A percentile compares a stretch with the other conserved stretches of the same genome.
Conservation (phyloP, 2,888 invertebrate genomes). For the Microplitis manilae region DNA sequence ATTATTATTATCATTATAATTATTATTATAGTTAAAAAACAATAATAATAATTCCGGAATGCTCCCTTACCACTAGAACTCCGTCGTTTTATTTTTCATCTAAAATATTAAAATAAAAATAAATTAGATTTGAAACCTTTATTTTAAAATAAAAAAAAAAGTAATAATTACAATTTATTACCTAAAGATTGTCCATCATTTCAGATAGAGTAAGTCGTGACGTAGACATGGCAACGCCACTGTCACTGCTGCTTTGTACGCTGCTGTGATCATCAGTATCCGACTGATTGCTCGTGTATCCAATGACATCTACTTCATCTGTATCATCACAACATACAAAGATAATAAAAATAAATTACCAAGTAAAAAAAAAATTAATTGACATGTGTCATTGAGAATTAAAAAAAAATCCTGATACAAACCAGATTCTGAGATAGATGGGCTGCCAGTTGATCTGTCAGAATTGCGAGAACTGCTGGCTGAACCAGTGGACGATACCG, state of each 20-base stretch:
- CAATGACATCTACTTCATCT: conserved; percentile 91
- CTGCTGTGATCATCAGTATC: conserved; percentile 88
- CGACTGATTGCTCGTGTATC: conserved; percentile 88
- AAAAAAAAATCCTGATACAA: conserved; percentile 49
- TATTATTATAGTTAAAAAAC: neutral
- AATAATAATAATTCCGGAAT: conserved; percentile 13
- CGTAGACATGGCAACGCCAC: conserved; percentile 81
- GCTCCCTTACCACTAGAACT: conserved; percentile 14
- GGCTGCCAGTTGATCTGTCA: conserved; percentile 69
- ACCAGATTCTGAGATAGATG: conserved; percentile 70
- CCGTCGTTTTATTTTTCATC: neutral
- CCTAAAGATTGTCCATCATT: conserved; percentile 74
- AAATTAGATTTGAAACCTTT: neutral
- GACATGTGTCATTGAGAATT: neutral
- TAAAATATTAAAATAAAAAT: neutral
- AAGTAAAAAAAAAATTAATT: conserved; percentile 9
- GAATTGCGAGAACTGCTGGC: conserved; percentile 71
- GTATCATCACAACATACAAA: conserved; percentile 61
- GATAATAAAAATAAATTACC: conserved; percentile 22
- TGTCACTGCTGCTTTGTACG: conserved; percentile 83
- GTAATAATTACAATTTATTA: conserved; percentile 39
- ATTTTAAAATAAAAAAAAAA: neutral
- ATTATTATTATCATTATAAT: conserved; percentile 2
- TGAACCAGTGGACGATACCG: conserved; percentile 75
- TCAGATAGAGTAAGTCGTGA: conserved; percentile 78